Base-by-base conservation (phyloP, 2,888 invertebrate species). In the Ornithoptera alexandrae region DNA sequence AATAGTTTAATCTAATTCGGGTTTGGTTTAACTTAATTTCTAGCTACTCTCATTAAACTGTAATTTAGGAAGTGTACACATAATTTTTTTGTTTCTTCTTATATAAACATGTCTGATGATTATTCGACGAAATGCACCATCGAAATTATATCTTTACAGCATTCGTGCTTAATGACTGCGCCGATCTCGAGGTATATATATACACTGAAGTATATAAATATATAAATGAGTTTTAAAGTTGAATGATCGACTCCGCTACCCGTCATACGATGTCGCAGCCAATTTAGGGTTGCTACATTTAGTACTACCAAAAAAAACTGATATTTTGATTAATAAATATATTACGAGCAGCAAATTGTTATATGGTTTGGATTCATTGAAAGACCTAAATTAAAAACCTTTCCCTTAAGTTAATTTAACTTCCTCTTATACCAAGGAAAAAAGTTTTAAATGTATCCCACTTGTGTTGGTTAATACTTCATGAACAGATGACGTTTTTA, bases 221-320 rank as follows among this genome's bases (percentile, higher is more conserved):
- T 20, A 65, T 62, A 70, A 70, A 70, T 70, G 63, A 70, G 64
- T 61, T 67, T 67, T 61, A 70, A 64, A 65, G 70, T 70, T 70
- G 70, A 70, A 70, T 67, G 70, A 70, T 70, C 70, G 64, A 53
- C 64, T 70, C 17, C 18, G 62, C 70, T 66, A 67, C 67, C 64
- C 60, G 70, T 70, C 64, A 64, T 70, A 61, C 60, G 67, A 70
- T 46, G 64, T 67, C 70, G 64, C 64, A 53, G 56, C 8, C 10
- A 18, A 53, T 39, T 70, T 57, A 70, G 67, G 70, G 70, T 70
- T 70, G 58, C 53, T 65, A 18, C 39, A 4, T 42, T 39, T 39
- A 24, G 1, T 53, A 36, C 2, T 10, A 59, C 20, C 50, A 66
- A 66, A 20, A 30, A 20, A n/a, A 30, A 30, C 10, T 53, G 22